Evolutionary conservation across 2,113 vertebrate species (phyloP).

Genomic region (Shinisaurus crocodilurus): DNA sequence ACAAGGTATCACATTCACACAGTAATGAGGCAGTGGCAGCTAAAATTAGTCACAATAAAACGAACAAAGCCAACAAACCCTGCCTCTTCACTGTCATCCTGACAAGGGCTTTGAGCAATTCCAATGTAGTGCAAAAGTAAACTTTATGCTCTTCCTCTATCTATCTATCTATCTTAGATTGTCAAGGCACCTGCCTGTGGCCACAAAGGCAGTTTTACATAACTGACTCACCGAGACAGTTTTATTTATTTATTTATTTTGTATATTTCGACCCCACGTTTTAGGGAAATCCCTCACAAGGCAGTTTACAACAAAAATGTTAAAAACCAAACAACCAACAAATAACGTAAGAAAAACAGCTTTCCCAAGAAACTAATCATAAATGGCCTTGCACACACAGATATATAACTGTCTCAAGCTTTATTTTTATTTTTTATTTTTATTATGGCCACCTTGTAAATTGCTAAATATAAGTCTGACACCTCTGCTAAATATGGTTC

Average conservation of each 20-base stretch:
- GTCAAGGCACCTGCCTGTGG: accelerated
- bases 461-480: neutral
- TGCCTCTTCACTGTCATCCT: neutral
- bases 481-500: neutral
- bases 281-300: neutral
- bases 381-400: neutral
- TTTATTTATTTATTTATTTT: neutral
- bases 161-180: neutral
- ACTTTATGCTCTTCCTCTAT: neutral
- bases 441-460: neutral
- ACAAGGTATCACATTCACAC: slow-evolving; percentile 34
- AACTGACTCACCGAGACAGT: neutral
- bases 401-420: neutral
- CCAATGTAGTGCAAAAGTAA: neutral
- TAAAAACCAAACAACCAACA: neutral
- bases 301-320: neutral
- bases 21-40: slow-evolving; percentile 67
- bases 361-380: neutral
- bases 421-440: neutral
- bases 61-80: neutral
- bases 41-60: slow-evolving; percentile 46
- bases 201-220: neutral
- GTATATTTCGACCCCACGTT: neutral
- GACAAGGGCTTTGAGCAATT: neutral
- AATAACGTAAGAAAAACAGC: neutral